Conservation (phyloP, 1,140 invertebrate genomes). For the Catajapyx aquilonaris region DNA sequence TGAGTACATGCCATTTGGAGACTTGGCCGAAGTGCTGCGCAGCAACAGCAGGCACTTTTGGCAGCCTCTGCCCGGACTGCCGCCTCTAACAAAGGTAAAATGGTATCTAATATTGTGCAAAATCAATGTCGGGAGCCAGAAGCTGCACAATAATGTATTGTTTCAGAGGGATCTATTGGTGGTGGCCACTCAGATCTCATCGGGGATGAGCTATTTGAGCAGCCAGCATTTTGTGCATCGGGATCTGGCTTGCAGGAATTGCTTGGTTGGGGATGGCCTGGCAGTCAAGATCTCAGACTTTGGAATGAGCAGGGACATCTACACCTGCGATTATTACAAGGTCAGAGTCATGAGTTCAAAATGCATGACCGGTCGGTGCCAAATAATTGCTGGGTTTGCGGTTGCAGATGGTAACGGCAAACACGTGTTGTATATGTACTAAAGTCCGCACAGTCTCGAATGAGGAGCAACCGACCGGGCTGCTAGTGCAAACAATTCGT, state of each 20-base stretch:
- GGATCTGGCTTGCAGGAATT: constrained; percentile 78
- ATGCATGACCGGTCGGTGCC: no score
- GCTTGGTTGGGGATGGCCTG: constrained; percentile 56
- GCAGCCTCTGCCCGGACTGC: constrained; percentile 19
- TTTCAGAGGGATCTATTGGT: constrained; percentile 29
- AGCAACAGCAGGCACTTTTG: constrained; percentile 30
- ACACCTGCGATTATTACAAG: constrained; percentile 84
- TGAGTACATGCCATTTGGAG: constrained; percentile 77
- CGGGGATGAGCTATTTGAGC: constrained; percentile 73
- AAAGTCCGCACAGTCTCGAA: no score
- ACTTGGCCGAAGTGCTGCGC: constrained; percentile 60
- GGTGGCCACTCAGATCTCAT: constrained; percentile 51
- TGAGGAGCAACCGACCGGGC: no score
- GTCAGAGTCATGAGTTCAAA: constrained; percentile 27
- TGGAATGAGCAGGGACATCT: constrained; percentile 73
- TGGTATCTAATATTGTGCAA: neutral
- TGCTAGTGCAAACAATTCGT: no score
- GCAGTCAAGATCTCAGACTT: constrained; percentile 80
- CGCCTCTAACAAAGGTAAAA: constrained; percentile 23
- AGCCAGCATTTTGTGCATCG: constrained; percentile 75
- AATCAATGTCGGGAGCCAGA: neutral
- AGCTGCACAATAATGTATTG: neutral
- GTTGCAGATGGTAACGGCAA: no score
- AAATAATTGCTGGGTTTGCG: no score
- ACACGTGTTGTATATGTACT: no score